These are phyloP conservation scores for Didymodactylos carnosus DNA, from an alignment of 2,888 invertebrate species.

Conservation along the genomic window DNA sequence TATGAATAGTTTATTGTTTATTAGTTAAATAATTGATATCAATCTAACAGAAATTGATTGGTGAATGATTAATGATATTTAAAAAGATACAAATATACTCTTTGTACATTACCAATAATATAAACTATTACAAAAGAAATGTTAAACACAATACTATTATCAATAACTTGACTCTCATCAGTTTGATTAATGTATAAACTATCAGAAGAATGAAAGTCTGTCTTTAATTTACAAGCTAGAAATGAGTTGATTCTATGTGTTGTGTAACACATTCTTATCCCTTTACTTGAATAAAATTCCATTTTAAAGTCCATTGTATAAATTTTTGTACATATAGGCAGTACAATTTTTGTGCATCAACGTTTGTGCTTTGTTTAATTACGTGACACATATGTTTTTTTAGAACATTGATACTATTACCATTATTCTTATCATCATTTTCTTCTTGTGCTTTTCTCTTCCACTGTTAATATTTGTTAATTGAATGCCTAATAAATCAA, in stretches of 20 bases:
- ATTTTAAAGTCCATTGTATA: background rate
- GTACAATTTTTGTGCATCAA: background rate
- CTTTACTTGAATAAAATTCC: background rate
- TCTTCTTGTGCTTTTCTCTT: too few relatives aligned
- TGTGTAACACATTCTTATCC: too few relatives aligned
- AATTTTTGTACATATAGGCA: background rate
- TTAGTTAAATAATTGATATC: conserved; percentile 26
- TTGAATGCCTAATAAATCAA: background rate
- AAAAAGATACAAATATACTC: conserved; percentile 34
- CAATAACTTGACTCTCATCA: conserved; percentile 63
- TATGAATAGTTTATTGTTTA: background rate
- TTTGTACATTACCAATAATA: conserved; percentile 69
- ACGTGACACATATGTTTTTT: background rate
- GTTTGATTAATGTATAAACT: too few relatives aligned
- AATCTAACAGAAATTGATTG: conserved; percentile 37
- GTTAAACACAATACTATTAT: conserved; percentile 82
- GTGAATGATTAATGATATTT: background rate
- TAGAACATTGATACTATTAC: too few relatives aligned
- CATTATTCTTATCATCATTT: background rate
- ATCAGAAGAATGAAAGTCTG: too few relatives aligned
- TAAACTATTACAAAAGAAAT: conserved; percentile 67
- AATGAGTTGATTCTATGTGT: too few relatives aligned
- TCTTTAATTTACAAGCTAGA: too few relatives aligned
- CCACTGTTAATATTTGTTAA: background rate
- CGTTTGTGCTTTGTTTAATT: background rate